Evolutionary conservation across 2,888 invertebrate species (phyloP).

Genomic region (Caenorhabditis zanzibari): DNA sequence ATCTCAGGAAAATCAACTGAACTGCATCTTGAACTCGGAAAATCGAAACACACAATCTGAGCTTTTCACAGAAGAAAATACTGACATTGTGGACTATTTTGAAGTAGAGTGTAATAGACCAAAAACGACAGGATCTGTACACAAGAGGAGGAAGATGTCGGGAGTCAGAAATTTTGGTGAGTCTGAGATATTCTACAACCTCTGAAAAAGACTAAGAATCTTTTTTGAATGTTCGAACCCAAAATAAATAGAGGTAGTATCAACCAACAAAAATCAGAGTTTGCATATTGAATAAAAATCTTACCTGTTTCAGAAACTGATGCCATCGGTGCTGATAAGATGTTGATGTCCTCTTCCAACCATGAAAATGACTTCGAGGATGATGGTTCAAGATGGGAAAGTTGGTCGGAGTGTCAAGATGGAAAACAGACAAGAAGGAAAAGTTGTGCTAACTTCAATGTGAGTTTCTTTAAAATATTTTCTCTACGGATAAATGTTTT

Average conservation of each 20-base stretch:
- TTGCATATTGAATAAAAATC: too few relatives aligned
- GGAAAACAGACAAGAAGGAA: constrained; percentile 73
- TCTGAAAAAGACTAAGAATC: too few relatives aligned
- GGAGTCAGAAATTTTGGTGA: constrained; percentile 61
- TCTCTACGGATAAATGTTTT: not conserved
- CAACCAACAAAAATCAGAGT: too few relatives aligned
- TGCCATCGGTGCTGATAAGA: constrained; percentile 51
- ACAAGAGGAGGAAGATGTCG: constrained; percentile 15
- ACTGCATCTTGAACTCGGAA: constrained; percentile 83
- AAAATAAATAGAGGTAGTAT: too few relatives aligned
- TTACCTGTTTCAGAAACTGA: constrained; percentile 59
- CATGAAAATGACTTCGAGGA: constrained; percentile 31
- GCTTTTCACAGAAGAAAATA: constrained; percentile 81
- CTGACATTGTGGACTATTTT: constrained; percentile 83
- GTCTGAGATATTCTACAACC: too few relatives aligned
- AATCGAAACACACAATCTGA: constrained; percentile 78
- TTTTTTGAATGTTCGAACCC: too few relatives aligned
- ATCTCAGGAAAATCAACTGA: constrained; percentile 80
- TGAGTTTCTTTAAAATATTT: constrained; percentile 14
- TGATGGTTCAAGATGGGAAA: constrained; percentile 58
- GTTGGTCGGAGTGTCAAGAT: constrained; percentile 73
- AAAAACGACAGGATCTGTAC: not conserved
- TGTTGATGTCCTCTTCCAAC: constrained; percentile 20
- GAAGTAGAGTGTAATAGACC: constrained; percentile 77
- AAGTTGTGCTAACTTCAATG: constrained; percentile 63